Conservation (phyloP, 1,140 invertebrate genomes). For the Rhizoglyphus robini region DNA sequence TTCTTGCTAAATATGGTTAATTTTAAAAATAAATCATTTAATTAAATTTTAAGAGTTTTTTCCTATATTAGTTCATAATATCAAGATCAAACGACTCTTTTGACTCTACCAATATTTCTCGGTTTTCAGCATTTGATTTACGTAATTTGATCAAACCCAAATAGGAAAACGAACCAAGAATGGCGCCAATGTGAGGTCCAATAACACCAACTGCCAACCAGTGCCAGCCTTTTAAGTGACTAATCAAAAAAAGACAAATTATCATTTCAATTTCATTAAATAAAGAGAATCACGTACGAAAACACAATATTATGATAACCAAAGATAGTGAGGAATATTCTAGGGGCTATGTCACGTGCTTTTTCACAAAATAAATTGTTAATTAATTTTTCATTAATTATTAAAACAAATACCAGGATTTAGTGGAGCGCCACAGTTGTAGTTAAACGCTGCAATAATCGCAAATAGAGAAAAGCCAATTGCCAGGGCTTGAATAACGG, state of each 20-base stretch:
- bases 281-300: conserved; percentile 34
- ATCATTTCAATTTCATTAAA: background rate
- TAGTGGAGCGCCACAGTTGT: conserved; percentile 47
- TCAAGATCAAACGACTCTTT: too few relatives aligned
- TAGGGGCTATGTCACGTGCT: conserved; percentile 46
- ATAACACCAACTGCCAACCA: conserved; percentile 45
- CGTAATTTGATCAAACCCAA: conserved; percentile 30
- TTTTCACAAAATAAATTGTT: background rate
- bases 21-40: too few relatives aligned
- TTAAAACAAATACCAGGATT: conserved; percentile 43
- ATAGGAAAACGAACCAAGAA: conserved; percentile 40
- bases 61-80: too few relatives aligned
- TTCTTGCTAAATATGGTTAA: too few relatives aligned
- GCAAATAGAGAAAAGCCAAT: conserved; percentile 36
- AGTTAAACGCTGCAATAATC: conserved; percentile 41
- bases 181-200: conserved; percentile 41
- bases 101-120: too few relatives aligned
- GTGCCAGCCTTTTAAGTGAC: conserved; percentile 31
- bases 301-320: conserved; percentile 44
- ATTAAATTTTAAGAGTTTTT: too few relatives aligned
- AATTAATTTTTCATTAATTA: too few relatives aligned
- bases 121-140: background rate
- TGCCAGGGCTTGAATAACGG: conserved; percentile 29
- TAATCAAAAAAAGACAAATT: background rate
- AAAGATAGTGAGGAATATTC: conserved; percentile 41